Percentiles rank a stretch among this genome's conserved stretches.
These are phyloP conservation scores for Heteromurus nitidus DNA, from an alignment of 2,888 invertebrate species.

Conservation along the genomic window DNA sequence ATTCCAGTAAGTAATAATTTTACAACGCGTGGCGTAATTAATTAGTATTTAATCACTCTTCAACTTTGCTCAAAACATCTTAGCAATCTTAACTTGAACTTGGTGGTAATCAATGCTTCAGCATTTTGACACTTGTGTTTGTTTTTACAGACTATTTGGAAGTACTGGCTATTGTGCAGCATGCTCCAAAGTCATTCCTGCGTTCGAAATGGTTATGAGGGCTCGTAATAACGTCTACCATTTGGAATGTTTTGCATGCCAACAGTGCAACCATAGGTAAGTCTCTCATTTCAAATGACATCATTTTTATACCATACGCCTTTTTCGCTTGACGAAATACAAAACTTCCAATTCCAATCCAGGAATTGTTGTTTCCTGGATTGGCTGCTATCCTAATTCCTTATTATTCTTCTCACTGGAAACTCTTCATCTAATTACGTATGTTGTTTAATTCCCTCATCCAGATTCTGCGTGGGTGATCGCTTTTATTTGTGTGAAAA, in stretches of 20 bases:
- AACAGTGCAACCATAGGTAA: slow-evolving; percentile 90
- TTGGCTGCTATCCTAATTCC: too few relatives aligned
- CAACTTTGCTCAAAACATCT: too few relatives aligned
- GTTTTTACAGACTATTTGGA: slow-evolving; percentile 86
- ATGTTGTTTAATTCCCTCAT: background rate
- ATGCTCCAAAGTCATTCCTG: slow-evolving; percentile 97
- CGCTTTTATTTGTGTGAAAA: slow-evolving; percentile 94
- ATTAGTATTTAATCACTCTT: too few relatives aligned
- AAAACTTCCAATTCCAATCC: too few relatives aligned
- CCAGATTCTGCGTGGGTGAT: slow-evolving; percentile 95
- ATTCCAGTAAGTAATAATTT: too few relatives aligned
- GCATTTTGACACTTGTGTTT: too few relatives aligned
- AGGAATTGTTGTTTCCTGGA: too few relatives aligned
- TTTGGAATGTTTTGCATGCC: slow-evolving; percentile 98
- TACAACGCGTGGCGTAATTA: too few relatives aligned
- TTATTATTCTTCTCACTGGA: background rate
- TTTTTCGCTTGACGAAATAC: too few relatives aligned
- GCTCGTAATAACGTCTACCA: slow-evolving; percentile 98
- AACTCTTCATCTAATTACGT: background rate
- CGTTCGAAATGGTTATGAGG: slow-evolving; percentile 99
- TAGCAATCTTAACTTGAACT: too few relatives aligned
- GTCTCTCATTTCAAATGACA: background rate
- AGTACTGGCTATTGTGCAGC: slow-evolving; percentile 97
- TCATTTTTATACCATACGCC: too few relatives aligned
- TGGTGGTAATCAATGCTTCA: too few relatives aligned